A percentile compares a stretch with the other conserved stretches of the same genome.
Conservation (phyloP, 2,888 invertebrate genomes). For the Orthonevra nobilis region DNA sequence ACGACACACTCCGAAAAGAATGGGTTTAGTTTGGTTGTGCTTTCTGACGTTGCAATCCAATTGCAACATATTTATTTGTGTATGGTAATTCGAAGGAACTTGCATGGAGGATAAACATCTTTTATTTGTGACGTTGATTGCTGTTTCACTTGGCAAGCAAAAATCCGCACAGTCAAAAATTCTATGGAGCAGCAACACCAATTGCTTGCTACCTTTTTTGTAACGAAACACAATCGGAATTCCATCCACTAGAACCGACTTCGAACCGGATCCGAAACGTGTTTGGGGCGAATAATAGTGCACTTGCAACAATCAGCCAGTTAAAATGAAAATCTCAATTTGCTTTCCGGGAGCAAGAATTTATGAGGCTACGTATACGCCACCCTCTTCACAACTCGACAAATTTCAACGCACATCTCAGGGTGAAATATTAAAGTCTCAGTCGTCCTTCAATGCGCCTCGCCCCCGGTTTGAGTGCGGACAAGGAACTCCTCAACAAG, state of each 20-base stretch:
- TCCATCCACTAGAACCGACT: conserved; percentile 19
- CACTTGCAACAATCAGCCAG: conserved; percentile 58
- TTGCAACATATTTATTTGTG: conserved; percentile 45
- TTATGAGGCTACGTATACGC: conserved; percentile 48
- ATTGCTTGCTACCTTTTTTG: too few species aligned
- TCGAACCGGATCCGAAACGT: conserved; percentile 39
- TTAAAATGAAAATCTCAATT: conserved; percentile 59
- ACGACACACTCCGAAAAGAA: too few species aligned
- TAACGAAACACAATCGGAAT: conserved; percentile 41
- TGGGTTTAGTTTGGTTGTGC: too few species aligned
- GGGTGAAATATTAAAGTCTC: conserved; percentile 55
- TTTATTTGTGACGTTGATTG: conserved; percentile 67
- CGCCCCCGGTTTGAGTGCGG: neutral
- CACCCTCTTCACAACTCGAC: conserved; percentile 32
- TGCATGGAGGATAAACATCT: conserved; percentile 52
- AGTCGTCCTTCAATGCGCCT: conserved; percentile 38
- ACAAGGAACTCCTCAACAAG: conserved; percentile 27
- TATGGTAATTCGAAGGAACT: conserved; percentile 45
- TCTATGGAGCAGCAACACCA: too few species aligned
- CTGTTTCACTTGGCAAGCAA: conserved; percentile 37
- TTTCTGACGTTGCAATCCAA: conserved; percentile 41
- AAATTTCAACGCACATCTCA: conserved; percentile 60
- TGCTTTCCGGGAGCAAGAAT: conserved; percentile 12
- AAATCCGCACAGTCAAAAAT: conserved; percentile 3
- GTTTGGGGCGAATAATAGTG: conserved; percentile 39